Base-by-base conservation (phyloP, 2,113 vertebrate genomes). In the Riparia riparia region DNA sequence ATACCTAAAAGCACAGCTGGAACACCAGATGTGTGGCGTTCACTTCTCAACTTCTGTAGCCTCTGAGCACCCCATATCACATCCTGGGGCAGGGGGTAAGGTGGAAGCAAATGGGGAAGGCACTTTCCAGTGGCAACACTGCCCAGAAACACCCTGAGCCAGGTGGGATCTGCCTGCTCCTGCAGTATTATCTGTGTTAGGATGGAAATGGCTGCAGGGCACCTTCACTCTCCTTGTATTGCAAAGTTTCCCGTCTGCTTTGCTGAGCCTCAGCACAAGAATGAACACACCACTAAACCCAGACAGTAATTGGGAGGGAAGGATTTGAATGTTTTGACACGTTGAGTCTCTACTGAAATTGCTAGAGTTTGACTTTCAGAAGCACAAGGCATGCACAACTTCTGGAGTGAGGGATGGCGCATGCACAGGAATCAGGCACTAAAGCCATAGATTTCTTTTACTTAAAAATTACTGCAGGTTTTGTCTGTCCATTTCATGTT, bases 311-410 rank as follows among this genome's bases (percentile, higher is more conserved):
- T 34, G 68, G 39, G 83, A 94, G 80, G 66, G 80, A 86, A 70
- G 83, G 80, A 86, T 81, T 91, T 86, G 63, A 78, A 73, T 86
- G 72, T 77, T 94, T 94, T 86, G 72, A 81, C 64, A 61, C 0
- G 0, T 7, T 58, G 42, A 81, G 50, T 49, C 54, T 80, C 44
- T 65, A 45, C n/a, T 0, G 10, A 93, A 86, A 91, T 78, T 61
- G 72, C 81, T 81, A 7, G 51, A 89, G 50, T 61, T 63, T 53
- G 85, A 70, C 47, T 89, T 93, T 24, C n/a, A 47, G 72, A 74
- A 64, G 60, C 1, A 0, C 37, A 29, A 84, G 77, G n/a, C 58
- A 25, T 0, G 2, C 41, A 29, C 41, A 57, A 0, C 42, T 49
- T 74, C 60, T 49, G 64, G 54, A 86, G 42, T 20, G 50, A 18